These are phyloP conservation scores for Sesamia nonagrioides DNA, from an alignment of 1,140 invertebrate species.

Conservation along the genomic window DNA sequence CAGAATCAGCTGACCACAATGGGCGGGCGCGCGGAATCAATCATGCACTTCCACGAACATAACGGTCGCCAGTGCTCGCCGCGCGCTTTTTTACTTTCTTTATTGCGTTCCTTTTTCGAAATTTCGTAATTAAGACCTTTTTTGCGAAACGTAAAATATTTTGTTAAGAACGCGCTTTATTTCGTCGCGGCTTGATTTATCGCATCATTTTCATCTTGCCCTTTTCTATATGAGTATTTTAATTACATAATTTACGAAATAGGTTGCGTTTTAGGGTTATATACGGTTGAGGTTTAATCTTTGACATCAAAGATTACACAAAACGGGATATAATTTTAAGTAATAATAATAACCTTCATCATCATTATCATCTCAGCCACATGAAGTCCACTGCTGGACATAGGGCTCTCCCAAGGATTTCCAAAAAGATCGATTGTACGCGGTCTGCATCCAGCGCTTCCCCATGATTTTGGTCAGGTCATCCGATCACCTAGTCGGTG, in stretches of 20 bases:
- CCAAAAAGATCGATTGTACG: too few species aligned
- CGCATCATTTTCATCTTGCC: conserved; percentile 26
- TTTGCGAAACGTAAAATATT: conserved; percentile 54
- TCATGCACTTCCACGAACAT: conserved; percentile 74
- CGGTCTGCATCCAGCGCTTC: too few species aligned
- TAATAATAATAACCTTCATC: too few species aligned
- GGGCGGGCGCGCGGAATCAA: conserved; percentile 70
- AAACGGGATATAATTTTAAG: too few species aligned
- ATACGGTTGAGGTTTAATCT: conserved; percentile 1
- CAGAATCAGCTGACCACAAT: conserved; percentile 68
- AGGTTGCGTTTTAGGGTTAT: background rate
- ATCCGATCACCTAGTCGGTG: too few species aligned
- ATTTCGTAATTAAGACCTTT: conserved; percentile 73
- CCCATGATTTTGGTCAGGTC: too few species aligned
- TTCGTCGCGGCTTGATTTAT: conserved; percentile 32
- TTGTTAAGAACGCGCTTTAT: conserved; percentile 47
- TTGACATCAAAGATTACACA: too few species aligned
- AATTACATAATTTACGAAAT: conserved; percentile 41
- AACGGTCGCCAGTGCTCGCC: conserved; percentile 59
- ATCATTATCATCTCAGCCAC: too few species aligned
- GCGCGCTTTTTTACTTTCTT: conserved; percentile 67
- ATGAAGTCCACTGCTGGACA: too few species aligned
- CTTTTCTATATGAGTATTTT: conserved; percentile 36
- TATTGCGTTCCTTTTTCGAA: conserved; percentile 63
- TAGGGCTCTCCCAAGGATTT: too few species aligned